Base-by-base conservation (phyloP, 2,797 vertebrate genomes). In the Cirrhinus mrigala region DNA sequence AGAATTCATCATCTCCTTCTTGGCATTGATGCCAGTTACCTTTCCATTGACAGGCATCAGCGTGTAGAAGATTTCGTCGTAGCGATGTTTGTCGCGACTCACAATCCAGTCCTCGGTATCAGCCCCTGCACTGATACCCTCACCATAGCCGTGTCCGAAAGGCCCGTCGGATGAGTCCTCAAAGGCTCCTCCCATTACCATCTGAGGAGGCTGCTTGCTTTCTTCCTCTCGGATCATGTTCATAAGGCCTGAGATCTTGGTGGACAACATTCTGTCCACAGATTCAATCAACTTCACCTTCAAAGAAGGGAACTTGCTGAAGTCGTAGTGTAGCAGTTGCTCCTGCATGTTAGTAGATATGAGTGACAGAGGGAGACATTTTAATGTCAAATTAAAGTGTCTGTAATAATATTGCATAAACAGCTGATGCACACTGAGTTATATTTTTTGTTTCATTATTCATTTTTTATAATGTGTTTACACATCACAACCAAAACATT, bases 51-150 rank as follows among this genome's bases (percentile, higher is more conserved):
- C n/a, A 5, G 98, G 98, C 60, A 97, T 98, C 70, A 99, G 93
- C 3, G 96, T 97, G 90, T 98, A 99, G 94, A 99, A 99, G 91
- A 99, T 96, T 95, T 99, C 98, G n/a, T 99, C 98, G 0, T 99
- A 99, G 74, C 94, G 91, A 37, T 97, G 97, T 90, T 99, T 99
- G 92, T 99, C 98, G 4, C 96, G 98, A 90, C 94, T 95, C 81
- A 99, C 96, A 3, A 99, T 96, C 98, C 98, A 99, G 87, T 99
- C 98, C 0, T 98, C 97, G 1, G 96, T 94, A 12, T 97, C 98
- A 0, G 96, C 96, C 0, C 98, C 98, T 85, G 98, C 98, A 80
- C 96, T 96, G 86, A 97, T 95, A 29, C 98, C 98, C 93, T 99
- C 98, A 37, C 98, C 98, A 0, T 99, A 99, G 73, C 98, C 98